Conservation (phyloP, 1,140 invertebrate genomes). For the Medauroidea extradentata region DNA sequence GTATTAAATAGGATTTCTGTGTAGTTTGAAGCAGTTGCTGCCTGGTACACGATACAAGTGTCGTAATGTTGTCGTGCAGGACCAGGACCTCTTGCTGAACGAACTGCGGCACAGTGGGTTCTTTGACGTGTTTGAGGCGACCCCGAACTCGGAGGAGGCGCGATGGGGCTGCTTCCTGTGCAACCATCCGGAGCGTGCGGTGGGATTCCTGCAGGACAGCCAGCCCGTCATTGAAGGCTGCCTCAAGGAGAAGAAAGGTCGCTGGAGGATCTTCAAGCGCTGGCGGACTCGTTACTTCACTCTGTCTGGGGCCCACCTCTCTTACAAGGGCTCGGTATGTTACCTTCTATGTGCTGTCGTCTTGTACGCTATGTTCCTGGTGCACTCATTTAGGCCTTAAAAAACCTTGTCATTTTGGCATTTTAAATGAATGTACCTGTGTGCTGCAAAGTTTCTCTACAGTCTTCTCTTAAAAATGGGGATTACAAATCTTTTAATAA, state of each 20-base stretch:
- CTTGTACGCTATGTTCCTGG: no score
- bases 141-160: conserved; percentile 42
- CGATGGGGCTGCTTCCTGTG: conserved; percentile 87
- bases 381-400: no score
- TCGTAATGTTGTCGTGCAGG: no score
- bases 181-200: conserved; percentile 83
- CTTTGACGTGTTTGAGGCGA: conserved; percentile 87
- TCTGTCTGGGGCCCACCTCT: conserved; percentile 83
- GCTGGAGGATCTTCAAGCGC: conserved; percentile 83
- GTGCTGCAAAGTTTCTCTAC: no score
- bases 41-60: no score
- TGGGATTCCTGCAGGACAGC: conserved; percentile 70
- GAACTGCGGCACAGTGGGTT: conserved; percentile 83
- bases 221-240: conserved; percentile 83
- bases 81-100: conserved; percentile 77
- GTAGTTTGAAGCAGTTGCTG: no score
- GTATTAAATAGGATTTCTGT: no score
- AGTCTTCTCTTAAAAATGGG: no score
- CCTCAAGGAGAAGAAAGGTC: conserved; percentile 91
- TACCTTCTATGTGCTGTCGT: background rate
- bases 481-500: no score
- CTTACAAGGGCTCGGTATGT: conserved; percentile 80
- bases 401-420: no score
- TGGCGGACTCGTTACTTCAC: conserved; percentile 94
- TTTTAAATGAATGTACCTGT: no score